Evolutionary conservation across 2,888 invertebrate species (phyloP), one percentile per base, ranked within the genome.

Genomic region (Dilophus febrilis): DNA sequence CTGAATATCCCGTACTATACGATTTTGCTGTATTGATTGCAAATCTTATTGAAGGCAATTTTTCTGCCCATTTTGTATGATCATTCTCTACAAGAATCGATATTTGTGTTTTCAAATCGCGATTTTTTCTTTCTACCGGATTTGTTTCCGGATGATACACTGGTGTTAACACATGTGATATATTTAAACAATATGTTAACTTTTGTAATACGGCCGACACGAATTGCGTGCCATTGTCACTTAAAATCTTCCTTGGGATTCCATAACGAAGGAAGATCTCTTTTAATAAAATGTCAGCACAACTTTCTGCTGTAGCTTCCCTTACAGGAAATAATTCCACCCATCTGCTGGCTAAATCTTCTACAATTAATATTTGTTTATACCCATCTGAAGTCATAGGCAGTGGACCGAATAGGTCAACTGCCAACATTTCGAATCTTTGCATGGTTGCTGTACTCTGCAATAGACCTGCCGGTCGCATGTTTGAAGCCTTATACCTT

Each of bases 151-250:
- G 53, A 14, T 55, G 53, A 33, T 54, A 54, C 3, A 53, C 31
- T 0, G 51, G 51, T 1, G 45, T 50, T 12, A 50, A 47, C 0
- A 29, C 28, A 29, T 56, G 54, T 10, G 47, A 43, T 3, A 57
- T 33, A 10, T 18, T 10, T 0, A 54, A 32, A 2, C 41, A 46
- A 34, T 41, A 40, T 2, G 38, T 30, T 0, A 53, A 35, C 33
- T 57, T 45, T 35, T 58, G 58, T 53, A 58, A 55, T 1, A 57
- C 44, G 0, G 45, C 48, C 3, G 50, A 49, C 0, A 56, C 44
- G 38, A 57, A 58, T 46, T 52, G 56, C 29, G 48, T 19, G 7
- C 53, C 59, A 40, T 59, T 60, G 41, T 61, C 58, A 27, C 50
- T 22, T 22, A 22, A 6, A 22, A 22, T 22, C 8, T 8, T 22